Evolutionary conservation across 2,797 vertebrate genomes (phyloP), one percentile per base, ranked within the genome.

Genomic region (Sebastes itinus): DNA sequence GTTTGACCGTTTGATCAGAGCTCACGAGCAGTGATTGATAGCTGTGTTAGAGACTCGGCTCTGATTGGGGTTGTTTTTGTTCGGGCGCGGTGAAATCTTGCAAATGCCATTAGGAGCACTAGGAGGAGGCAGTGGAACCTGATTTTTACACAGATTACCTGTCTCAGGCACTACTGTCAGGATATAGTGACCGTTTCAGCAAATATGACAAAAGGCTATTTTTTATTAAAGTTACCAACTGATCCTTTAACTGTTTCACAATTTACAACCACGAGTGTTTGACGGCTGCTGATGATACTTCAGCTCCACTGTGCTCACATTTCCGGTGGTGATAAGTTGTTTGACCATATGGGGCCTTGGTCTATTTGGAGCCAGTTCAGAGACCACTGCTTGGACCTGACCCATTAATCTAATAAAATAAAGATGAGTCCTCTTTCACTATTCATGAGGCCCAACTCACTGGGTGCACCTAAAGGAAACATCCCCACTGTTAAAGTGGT

Each of bases 351-450:
- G 32, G 38, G 42, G 63, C 16, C 10, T 70, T 6, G 28, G 64
- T 73, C 42, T 69, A 72, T 82, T 72, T 38, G 73, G 65, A 82
- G 42, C 5, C 68, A 55, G 75, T 81, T 61, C 76, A 74, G 62
- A 82, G 65, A 85, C 71, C 70, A 30, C 58, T 22, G 60, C 80
- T 54, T 79, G 60, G 84, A 82, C 71, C 71, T 63, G 78, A 89
- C 80, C 86, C 89, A 89, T 92, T 91, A 92, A 85, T 81, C 76
- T 25, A 59, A 89, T 92, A 70, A 92, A 93, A 91, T 89, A 93
- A 92, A 92, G 52, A 94, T 49, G 88, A 86, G 33, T 80, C 49
- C 12, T 72, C 58, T 67, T 84, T 61, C n/a, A 78, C 81, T 76
- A 93, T 88, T 89, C 18, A 90, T 66, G 42, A 86, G 30, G 72